Base-by-base conservation (phyloP, 1,140 invertebrate genomes). In the Uloborus diversus region DNA sequence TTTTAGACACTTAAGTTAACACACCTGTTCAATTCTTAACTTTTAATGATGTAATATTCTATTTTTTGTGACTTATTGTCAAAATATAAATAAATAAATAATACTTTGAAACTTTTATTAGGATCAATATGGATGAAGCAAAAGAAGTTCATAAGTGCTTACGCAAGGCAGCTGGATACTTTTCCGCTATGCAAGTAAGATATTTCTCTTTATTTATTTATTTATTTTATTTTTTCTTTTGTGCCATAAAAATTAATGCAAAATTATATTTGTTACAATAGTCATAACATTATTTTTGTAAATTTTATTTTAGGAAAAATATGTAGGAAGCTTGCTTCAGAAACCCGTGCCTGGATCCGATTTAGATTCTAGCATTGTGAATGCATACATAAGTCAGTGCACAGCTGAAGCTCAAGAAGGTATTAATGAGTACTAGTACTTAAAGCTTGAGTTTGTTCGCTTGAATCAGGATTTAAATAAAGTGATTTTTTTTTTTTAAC, bases 371-470 rank as follows among this genome's bases (percentile, higher is more conserved):
- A 85, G 89, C 33, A 87, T 93, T 23, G 83, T 92, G 64, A 90
- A 89, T 81, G 91, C 91, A 35, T 93, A 93, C 84, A 86, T 91
- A 14, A 88, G 90, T 84, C 92, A 92, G 82, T 92, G 90, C 84
- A 91, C 90, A 42, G 92, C 91, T 35, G 92, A 93, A 86, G 92
- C 92, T 4, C 92, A 93, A 85, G 92, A 93, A 89, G 90, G 91
- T 91, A 85, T 69, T 65, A 27, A 56, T n/a, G 51, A 11, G 9
- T 56, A n/a, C 25, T n/a, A n/a, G n/a, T n/a, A n/a, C n/a, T n/a
- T n/a, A n/a, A n/a, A n/a, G n/a, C n/a, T n/a, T n/a, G n/a, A n/a
- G n/a, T n/a, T n/a, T n/a, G n/a, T n/a, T n/a, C n/a, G n/a, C n/a
- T n/a, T n/a, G n/a, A n/a, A n/a, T n/a, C n/a, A n/a, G n/a, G n/a